Conservation (phyloP, 2,113 vertebrate genomes). For the Nothoprocta pentlandii region DNA sequence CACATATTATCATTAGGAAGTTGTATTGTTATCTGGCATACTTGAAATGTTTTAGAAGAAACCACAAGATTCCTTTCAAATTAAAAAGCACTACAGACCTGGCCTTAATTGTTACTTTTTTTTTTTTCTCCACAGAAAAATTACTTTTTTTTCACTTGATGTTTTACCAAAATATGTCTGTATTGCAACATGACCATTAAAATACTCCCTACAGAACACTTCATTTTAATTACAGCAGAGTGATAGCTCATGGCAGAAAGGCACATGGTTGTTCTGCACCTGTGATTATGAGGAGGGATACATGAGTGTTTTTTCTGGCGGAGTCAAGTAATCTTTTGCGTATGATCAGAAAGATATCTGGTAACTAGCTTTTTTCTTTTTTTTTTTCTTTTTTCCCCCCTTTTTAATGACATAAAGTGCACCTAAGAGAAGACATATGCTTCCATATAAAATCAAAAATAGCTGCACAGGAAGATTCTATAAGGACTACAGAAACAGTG, state of each 20-base stretch:
- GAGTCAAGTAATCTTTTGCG: neutral
- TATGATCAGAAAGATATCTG: neutral
- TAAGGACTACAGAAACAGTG: neutral
- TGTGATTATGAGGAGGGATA: neutral
- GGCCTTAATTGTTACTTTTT: rapidly evolving
- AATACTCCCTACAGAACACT: neutral
- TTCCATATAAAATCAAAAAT: neutral
- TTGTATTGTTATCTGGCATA: neutral
- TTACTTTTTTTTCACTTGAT: neutral
- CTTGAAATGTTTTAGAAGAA: conserved; percentile 10
- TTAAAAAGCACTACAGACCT: neutral
- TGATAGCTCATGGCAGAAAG: neutral
- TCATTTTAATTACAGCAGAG: neutral
- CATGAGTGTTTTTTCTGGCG: neutral
- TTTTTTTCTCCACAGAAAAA: neutral
- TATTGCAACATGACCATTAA: neutral
- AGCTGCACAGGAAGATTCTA: neutral
- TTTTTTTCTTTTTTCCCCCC: neutral
- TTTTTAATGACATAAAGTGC: neutral
- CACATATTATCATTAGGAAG: neutral
- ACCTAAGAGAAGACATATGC: rapidly evolving
- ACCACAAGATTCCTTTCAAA: neutral
- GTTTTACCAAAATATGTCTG: neutral
- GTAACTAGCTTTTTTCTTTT: neutral
- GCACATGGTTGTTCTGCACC: neutral